These are phyloP conservation scores for Picathartes gymnocephalus DNA, from an alignment of 2,113 vertebrate genomes.

Conservation along the genomic window DNA sequence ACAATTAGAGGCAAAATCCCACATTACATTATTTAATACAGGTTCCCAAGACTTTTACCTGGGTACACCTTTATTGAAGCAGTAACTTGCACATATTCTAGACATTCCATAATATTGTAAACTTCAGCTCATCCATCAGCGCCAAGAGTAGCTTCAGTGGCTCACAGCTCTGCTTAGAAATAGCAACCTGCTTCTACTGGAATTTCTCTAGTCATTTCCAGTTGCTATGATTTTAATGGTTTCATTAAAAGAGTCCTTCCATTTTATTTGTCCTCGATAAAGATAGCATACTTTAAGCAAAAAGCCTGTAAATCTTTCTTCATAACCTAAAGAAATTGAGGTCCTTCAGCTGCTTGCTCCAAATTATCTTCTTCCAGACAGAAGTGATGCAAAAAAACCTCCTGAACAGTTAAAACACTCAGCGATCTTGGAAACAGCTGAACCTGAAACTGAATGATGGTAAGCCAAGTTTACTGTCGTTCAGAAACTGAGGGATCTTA, in stretches of 20 bases:
- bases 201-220: neutral
- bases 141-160: neutral
- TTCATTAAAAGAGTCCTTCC: neutral
- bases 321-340: neutral
- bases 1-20: neutral
- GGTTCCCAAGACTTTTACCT: neutral
- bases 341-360: neutral
- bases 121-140: neutral
- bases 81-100: neutral
- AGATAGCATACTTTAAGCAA: neutral
- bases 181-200: neutral
- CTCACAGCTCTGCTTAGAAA: neutral
- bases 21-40: neutral
- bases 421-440: neutral
- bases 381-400: neutral
- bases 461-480: neutral
- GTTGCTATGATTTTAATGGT: neutral
- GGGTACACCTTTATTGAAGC: neutral
- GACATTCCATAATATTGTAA: neutral
- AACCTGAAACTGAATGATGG: neutral
- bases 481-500: neutral
- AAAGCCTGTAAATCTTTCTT: neutral
- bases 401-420: neutral
- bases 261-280: neutral
- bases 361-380: neutral